Base-by-base conservation (phyloP, 2,888 invertebrate species). In the Xylota sylvarum region DNA sequence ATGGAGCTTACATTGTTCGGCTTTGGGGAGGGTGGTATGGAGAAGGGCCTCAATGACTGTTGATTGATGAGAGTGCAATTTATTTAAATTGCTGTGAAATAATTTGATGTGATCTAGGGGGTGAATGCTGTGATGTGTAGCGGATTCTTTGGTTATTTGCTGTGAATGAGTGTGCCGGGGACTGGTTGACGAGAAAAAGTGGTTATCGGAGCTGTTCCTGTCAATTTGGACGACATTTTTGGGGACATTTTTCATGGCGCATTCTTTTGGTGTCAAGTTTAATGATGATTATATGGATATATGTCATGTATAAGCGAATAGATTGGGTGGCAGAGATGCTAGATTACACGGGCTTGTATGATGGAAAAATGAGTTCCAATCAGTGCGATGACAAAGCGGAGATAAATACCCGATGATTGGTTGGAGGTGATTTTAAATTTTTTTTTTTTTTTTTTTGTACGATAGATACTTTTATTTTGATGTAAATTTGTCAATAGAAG, bases 61-160 rank as follows among this genome's bases (percentile, higher is more conserved):
- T 83, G 83, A 83, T 78, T 83, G 83, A 78, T 83, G 83, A 78
- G 83, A 78, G 79, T 83, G 83, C 78, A 83, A 79, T 83, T 83
- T 83, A 73, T 83, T 83, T 79, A 83, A 83, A 79, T 83, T 78
- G 83, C 46, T 65, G 50, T 58, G 48, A 83, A 79, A 78, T 83
- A 83, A 83, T 83, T 83, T 78, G 58, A 72, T 46, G 64, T 70
- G 70, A 64, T 77, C 43, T 1, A 10, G 6, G 27, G 35, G 55
- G 14, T 17, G 30, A 58, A 17, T 14, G 40, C 55, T 46, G 60
- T 73, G 14, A 60, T 55, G 35, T 62, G 30, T 55, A 23, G 40
- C 19, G 14, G 23, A 56, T 19, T 62, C 27, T 50, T n/a, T 50
- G 4, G 78, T 46, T 37, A 37, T 73, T 73, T 58, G 37, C 46